Conservation (phyloP, 92 coral and sea anemone genomes). For the Porites lobata region DNA sequence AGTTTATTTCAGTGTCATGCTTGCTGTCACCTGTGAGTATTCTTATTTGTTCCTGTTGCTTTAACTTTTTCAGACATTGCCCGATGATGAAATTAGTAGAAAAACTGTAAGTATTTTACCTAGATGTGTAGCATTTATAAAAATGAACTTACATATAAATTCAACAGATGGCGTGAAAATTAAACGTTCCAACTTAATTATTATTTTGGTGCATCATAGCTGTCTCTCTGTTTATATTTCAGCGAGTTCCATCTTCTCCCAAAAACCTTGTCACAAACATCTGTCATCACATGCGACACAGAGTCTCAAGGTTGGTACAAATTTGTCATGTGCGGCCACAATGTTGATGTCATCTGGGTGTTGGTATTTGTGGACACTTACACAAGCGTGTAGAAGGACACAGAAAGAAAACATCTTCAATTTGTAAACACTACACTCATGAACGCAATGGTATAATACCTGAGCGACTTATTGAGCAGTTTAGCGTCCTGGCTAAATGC, state of each 20-base stretch:
- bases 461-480: too few relatives aligned
- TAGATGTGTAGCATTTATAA: background rate
- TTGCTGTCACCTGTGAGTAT: background rate
- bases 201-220: background rate
- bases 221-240: background rate
- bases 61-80: constrained; percentile 6
- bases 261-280: constrained; percentile 80
- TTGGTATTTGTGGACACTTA: too few relatives aligned
- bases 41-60: background rate
- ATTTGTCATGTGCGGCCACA: background rate
- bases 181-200: too few relatives aligned
- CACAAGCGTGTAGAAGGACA: too few relatives aligned
- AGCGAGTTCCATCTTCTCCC: constrained; percentile 58
- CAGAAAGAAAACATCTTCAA: too few relatives aligned
- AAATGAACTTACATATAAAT: too few relatives aligned
- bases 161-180: too few relatives aligned
- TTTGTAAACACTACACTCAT: too few relatives aligned
- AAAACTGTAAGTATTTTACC: constrained; percentile 6
- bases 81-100: constrained; percentile 23
- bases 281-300: constrained; percentile 78
- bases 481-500: too few relatives aligned
- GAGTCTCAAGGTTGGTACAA: constrained; percentile 77
- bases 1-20: background rate
- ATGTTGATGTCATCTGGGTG: too few relatives aligned
- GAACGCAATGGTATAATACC: too few relatives aligned